Evolutionary conservation across 2,113 vertebrate species (phyloP).

Genomic region (Megaleporinus macrocephalus): DNA sequence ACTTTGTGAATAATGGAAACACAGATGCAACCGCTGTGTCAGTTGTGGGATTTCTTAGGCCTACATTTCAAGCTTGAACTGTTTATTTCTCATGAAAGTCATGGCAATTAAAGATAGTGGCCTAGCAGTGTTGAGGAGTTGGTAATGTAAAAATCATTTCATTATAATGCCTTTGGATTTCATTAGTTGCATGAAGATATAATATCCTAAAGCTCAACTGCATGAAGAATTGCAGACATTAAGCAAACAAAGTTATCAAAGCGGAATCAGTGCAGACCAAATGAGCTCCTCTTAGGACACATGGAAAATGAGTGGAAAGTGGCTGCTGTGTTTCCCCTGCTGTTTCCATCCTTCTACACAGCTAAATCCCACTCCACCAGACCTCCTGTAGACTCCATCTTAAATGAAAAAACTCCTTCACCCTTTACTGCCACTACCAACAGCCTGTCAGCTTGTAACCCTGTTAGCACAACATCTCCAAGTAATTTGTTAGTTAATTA

Average conservation of each 20-base stretch:
- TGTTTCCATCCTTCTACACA: background rate
- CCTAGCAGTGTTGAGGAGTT: background rate
- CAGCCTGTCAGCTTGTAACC: background rate
- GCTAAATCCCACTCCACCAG: background rate
- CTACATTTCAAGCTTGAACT: background rate
- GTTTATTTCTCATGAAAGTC: background rate
- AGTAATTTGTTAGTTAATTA: background rate
- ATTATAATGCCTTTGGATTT: background rate
- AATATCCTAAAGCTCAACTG: background rate
- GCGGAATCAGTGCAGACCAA: background rate
- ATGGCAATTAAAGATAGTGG: background rate
- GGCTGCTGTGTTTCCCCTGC: conserved; percentile 1
- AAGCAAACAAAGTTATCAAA: background rate
- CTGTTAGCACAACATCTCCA: background rate
- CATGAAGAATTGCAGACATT: background rate
- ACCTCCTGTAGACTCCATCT: background rate
- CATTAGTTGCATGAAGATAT: background rate
- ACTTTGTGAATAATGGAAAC: background rate
- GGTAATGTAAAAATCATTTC: background rate
- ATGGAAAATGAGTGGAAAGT: background rate
- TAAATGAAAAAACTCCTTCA: background rate
- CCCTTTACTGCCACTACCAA: background rate
- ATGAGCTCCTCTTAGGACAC: background rate
- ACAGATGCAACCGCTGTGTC: background rate
- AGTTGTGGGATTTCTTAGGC: background rate